phyloP scores from a whole-genome alignment of 64 coral and sea anemone genomes.

The Catalaphyllia jardinei region DNA sequence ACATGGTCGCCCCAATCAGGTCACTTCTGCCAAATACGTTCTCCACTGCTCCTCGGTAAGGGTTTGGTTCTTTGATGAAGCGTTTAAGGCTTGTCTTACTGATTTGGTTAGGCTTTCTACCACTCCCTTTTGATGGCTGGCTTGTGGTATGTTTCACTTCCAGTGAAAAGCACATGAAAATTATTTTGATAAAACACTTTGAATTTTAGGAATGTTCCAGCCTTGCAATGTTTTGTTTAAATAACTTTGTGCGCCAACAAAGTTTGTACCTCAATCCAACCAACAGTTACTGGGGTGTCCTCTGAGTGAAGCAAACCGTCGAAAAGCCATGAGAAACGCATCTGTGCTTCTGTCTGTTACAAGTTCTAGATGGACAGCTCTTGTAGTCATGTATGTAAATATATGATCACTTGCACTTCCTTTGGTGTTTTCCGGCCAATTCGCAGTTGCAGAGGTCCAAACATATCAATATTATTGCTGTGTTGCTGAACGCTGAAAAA shows the following conservation, averaged over 20 bases:
- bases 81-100: constrained; percentile 45
- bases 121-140: constrained; percentile 64
- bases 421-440: constrained; percentile 9
- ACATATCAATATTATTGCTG: constrained; percentile 26
- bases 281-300: constrained; percentile 1
- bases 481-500: background rate
- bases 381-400: constrained; percentile 6
- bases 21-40: constrained; percentile 42
- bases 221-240: constrained; percentile 15
- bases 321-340: background rate
- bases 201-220: constrained; percentile 29
- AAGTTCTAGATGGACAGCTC: constrained; percentile 26
- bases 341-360: background rate
- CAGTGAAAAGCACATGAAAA: constrained; percentile 38
- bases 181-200: constrained; percentile 9
- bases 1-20: too few relatives aligned
- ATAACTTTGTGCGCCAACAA: constrained; percentile 25
- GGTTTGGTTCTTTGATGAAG: constrained; percentile 50
- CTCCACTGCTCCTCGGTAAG: constrained; percentile 66
- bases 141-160: constrained; percentile 54
- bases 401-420: constrained; percentile 22
- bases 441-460: constrained; percentile 19
- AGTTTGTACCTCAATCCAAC: constrained; percentile 26
- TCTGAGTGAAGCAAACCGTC: background rate
- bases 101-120: constrained; percentile 54